Evolutionary conservation across 1,140 invertebrate genomes (phyloP).

Genomic region (Bilobella aurantiaca): DNA sequence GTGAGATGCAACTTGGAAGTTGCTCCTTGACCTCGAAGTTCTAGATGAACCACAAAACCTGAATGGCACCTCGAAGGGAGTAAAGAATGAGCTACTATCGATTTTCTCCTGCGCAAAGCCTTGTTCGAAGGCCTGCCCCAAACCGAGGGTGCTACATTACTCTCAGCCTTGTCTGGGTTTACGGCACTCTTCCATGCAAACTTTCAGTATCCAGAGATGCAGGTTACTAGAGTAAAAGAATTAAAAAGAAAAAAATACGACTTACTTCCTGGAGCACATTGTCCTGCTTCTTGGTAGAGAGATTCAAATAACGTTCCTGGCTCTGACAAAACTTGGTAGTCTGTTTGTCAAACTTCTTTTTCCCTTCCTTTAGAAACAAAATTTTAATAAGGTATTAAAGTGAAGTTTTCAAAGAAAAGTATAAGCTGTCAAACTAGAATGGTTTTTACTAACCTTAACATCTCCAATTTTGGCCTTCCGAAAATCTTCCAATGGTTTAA

Average conservation of each 20-base stretch:
- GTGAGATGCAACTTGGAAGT: neutral
- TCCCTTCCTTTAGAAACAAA: conserved; percentile 62
- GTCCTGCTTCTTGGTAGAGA: conserved; percentile 88
- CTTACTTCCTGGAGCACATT: conserved; percentile 79
- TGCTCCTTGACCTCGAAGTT: neutral
- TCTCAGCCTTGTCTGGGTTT: too few species aligned
- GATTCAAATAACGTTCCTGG: conserved; percentile 84
- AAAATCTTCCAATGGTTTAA: conserved; percentile 82
- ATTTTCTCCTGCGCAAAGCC: neutral
- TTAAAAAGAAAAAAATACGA: neutral
- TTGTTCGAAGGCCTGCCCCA: too few species aligned
- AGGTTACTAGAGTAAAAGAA: neutral
- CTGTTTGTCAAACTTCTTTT: conserved; percentile 96
- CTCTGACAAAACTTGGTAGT: conserved; percentile 92
- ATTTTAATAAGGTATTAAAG: neutral
- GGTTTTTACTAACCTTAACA: conserved; percentile 58
- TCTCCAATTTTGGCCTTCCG: conserved; percentile 87
- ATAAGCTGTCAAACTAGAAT: neutral
- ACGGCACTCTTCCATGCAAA: neutral
- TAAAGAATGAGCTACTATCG: neutral
- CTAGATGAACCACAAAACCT: neutral
- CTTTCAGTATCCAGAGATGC: neutral
- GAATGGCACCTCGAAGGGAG: neutral
- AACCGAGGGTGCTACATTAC: too few species aligned
- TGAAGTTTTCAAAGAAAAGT: neutral